A percentile compares a stretch with the other conserved stretches of the same genome.
Evolutionary conservation across 2,888 invertebrate species (phyloP).

Genomic region (Apamea crenata): DNA sequence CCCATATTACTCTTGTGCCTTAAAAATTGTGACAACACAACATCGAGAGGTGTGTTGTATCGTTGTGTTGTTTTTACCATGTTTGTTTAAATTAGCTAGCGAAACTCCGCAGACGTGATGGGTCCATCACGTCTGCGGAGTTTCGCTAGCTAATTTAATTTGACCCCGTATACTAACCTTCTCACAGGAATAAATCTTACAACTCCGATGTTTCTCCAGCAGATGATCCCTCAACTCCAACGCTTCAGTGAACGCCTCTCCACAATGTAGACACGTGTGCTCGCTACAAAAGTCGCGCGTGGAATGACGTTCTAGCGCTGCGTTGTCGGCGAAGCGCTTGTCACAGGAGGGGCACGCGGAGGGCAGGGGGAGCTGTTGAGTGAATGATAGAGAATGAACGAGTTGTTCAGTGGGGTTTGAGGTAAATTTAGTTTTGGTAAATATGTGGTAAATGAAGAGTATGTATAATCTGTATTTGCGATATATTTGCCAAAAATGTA

Average conservation of each 20-base stretch:
- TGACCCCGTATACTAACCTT: constrained; percentile 26
- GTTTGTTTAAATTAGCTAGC: no score
- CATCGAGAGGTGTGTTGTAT: no score
- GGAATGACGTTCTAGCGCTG: constrained; percentile 55
- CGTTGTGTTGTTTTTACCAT: no score
- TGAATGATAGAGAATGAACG: background rate
- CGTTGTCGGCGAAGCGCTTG: constrained; percentile 35
- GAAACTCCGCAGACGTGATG: no score
- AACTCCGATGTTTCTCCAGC: constrained; percentile 43
- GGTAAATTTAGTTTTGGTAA: background rate
- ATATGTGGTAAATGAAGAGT: background rate
- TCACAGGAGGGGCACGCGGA: constrained; percentile 50
- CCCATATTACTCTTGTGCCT: no score
- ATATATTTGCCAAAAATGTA: no score
- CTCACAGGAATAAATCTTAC: constrained; percentile 56
- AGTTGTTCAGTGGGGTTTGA: background rate
- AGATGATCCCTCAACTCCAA: constrained; percentile 62
- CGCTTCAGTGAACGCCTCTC: constrained; percentile 42
- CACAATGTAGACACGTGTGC: constrained; percentile 64
- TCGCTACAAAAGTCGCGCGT: constrained; percentile 10
- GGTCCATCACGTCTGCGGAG: no score
- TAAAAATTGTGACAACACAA: no score
- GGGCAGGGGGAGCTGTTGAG: constrained; percentile 33
- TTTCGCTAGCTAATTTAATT: no score
- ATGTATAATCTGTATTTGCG: background rate